phyloP scores from a whole-genome alignment of 2,888 invertebrate species.

The Microplitis manilae region DNA sequence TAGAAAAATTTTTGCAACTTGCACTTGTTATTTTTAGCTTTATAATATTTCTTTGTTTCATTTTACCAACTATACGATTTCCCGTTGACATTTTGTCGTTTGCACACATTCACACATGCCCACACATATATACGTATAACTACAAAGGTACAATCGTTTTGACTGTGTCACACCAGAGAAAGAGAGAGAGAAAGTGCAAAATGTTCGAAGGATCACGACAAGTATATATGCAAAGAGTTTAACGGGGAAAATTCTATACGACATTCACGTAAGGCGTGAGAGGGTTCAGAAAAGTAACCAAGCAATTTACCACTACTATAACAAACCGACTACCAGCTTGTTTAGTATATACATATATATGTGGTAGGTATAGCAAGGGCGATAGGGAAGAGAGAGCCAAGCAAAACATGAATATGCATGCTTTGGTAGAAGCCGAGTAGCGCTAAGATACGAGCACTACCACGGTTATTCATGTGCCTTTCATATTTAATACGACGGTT shows the following conservation, averaged over 20 bases:
- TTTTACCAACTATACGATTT: constrained; percentile 10
- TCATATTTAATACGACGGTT: constrained; percentile 67
- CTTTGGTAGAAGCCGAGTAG: constrained; percentile 49
- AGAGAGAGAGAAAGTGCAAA: background rate
- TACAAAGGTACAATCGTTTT: too few relatives aligned
- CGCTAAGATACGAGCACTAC: constrained; percentile 60
- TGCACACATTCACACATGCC: constrained; percentile 2
- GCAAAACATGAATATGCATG: constrained; percentile 41
- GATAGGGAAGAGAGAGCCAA: constrained; percentile 24
- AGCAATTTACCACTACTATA: constrained; percentile 1
- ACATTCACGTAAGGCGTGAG: constrained; percentile 26
- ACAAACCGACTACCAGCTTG: constrained; percentile 14
- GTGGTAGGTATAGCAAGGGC: background rate
- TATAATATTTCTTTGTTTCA: constrained; percentile 11
- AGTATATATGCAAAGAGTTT: constrained; percentile 10
- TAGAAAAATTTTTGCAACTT: constrained; percentile 32
- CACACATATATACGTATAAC: background rate
- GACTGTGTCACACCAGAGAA: too few relatives aligned
- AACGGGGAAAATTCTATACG: constrained; percentile 33
- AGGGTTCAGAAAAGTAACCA: constrained; percentile 29
- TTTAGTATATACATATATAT: background rate
- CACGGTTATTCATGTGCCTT: constrained; percentile 65
- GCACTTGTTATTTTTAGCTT: background rate
- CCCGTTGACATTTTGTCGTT: constrained; percentile 4
- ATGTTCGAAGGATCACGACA: constrained; percentile 23